These are phyloP conservation scores for Maniola jurtina DNA, from an alignment of 1,140 invertebrate genomes.

Conservation along the genomic window DNA sequence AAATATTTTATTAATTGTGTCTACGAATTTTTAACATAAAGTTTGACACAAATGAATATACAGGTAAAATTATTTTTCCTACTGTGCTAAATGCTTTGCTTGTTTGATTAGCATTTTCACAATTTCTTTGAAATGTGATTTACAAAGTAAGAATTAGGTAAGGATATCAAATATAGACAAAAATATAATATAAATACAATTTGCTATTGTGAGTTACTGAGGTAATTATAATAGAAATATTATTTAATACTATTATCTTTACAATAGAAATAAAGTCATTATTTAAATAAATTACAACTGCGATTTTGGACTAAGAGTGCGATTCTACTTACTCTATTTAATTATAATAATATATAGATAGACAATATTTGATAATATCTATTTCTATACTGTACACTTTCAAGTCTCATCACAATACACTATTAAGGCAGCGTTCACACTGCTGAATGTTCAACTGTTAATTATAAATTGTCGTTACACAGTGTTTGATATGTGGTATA, in stretches of 20 bases:
- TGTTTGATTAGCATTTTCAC: conserved; percentile 1
- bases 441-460: conserved; percentile 43
- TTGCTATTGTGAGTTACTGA: conserved; percentile 38
- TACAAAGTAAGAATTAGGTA: not conserved
- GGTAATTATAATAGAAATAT: conserved; percentile 43
- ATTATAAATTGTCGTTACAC: conserved; percentile 55
- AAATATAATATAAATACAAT: conserved; percentile 18
- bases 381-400: conserved; percentile 74
- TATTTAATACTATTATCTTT: conserved; percentile 20
- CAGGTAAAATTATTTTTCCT: not conserved
- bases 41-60: too few species aligned
- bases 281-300: conserved; percentile 68
- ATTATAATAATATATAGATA: conserved; percentile 55
- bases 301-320: conserved; percentile 70
- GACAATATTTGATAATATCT: conserved; percentile 69
- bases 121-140: not conserved
- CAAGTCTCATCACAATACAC: conserved; percentile 59
- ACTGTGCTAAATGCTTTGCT: not conserved
- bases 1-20: too few species aligned
- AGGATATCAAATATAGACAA: conserved; percentile 15
- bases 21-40: too few species aligned
- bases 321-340: conserved; percentile 66
- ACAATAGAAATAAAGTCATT: conserved; percentile 36
- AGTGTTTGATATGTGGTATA: conserved; percentile 65
- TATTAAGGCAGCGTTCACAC: conserved; percentile 37